phyloP scores from a whole-genome alignment of 2,888 invertebrate species.

The Petrophora chlorosata region DNA sequence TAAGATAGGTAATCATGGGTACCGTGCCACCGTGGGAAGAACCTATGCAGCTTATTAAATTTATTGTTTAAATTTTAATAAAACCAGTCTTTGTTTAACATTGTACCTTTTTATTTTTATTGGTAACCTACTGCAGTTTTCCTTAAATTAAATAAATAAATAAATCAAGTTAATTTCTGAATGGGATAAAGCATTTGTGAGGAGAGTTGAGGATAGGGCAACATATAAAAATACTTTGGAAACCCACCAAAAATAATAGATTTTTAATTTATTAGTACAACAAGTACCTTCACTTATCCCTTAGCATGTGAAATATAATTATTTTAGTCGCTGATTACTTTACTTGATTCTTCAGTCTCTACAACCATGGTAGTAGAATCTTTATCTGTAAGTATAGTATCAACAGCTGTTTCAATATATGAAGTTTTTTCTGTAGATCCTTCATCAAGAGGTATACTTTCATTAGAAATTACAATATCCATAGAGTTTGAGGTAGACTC shows the following conservation, averaged over 20 bases:
- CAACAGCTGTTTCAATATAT: not conserved
- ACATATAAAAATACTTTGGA: too few relatives aligned
- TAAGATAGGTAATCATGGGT: too few relatives aligned
- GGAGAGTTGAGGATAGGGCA: too few relatives aligned
- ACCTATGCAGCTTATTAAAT: too few relatives aligned
- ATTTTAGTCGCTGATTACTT: conserved; percentile 20
- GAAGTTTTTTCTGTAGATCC: not conserved
- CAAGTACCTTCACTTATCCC: not conserved
- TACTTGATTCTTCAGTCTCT: conserved; percentile 22
- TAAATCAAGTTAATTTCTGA: too few relatives aligned
- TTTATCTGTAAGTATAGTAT: conserved; percentile 8
- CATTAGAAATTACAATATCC: not conserved
- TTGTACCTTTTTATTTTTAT: too few relatives aligned
- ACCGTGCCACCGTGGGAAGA: too few relatives aligned
- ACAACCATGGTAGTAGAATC: not conserved
- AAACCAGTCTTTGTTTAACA: too few relatives aligned
- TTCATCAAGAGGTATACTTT: conserved; percentile 10
- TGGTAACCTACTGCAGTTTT: too few relatives aligned
- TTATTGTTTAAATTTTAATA: too few relatives aligned
- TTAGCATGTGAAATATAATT: not conserved
- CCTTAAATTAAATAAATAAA: too few relatives aligned
- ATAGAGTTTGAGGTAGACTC: not conserved
- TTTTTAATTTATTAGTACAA: conserved; percentile 11
- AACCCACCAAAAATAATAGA: not conserved
- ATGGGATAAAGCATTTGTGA: too few relatives aligned